Evolutionary conservation across 2,797 vertebrate genomes (phyloP).

Genomic region (Dermochelys coriacea): DNA sequence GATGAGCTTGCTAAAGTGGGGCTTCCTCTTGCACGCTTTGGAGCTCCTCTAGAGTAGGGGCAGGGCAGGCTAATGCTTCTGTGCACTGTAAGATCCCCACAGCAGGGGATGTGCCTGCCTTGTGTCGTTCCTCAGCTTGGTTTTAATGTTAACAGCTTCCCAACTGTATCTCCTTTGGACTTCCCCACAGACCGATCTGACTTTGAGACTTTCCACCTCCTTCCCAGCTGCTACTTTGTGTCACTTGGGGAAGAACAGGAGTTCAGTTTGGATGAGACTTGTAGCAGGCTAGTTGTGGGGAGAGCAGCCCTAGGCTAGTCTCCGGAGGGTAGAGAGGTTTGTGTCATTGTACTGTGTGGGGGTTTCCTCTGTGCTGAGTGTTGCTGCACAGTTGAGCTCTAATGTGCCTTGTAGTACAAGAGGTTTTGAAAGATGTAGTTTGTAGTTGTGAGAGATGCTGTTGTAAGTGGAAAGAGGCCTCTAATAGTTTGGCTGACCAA

Average conservation of each 20-base stretch:
- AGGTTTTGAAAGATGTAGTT: neutral
- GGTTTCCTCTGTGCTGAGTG: neutral
- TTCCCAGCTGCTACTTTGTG: neutral
- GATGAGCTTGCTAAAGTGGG: neutral
- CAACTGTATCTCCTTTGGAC: neutral
- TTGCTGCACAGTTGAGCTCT: neutral
- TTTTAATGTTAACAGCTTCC: neutral
- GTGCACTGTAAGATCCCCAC: neutral
- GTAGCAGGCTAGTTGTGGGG: neutral
- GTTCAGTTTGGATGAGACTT: neutral
- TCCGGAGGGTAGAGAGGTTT: neutral
- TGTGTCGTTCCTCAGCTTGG: neutral
- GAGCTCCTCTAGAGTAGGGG: neutral
- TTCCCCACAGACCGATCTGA: neutral
- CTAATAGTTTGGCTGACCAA: neutral
- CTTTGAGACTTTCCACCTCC: neutral
- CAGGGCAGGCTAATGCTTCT: neutral
- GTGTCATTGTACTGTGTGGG: neutral
- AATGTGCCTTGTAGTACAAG: neutral
- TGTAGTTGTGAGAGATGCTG: neutral
- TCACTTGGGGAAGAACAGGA: neutral
- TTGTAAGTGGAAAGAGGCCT: neutral
- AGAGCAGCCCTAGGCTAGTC: neutral
- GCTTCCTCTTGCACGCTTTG: neutral
- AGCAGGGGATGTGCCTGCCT: neutral